These are phyloP conservation scores for Antennarius maculatus DNA, from an alignment of 2,797 vertebrate genomes.

Conservation along the genomic window DNA sequence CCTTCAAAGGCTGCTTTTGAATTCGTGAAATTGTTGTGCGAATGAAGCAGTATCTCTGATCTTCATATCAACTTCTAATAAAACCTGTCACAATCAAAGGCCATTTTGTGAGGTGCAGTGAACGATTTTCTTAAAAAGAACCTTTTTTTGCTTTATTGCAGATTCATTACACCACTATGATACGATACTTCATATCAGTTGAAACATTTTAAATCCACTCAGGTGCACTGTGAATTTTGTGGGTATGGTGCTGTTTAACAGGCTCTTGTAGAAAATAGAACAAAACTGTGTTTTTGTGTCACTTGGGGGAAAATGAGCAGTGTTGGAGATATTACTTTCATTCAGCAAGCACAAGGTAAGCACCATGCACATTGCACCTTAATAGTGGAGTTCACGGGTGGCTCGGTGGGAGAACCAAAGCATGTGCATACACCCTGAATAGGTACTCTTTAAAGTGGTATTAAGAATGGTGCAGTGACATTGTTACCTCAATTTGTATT, in stretches of 20 bases:
- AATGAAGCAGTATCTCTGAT: conserved; percentile 46
- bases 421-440: conserved; percentile 52
- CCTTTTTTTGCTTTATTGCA: not conserved
- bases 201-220: conserved; percentile 21
- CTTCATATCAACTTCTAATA: conserved; percentile 34
- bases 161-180: not conserved
- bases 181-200: conserved; percentile 4
- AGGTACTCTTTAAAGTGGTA: conserved; percentile 53
- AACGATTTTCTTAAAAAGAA: conserved; percentile 7
- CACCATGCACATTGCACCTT: conserved; percentile 42
- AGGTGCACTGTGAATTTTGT: conserved; percentile 4
- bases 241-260: not conserved
- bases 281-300: conserved; percentile 22
- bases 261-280: not conserved
- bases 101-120: conserved; percentile 23
- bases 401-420: conserved; percentile 59
- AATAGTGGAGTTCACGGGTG: conserved; percentile 52
- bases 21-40: conserved; percentile 30
- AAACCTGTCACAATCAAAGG: conserved; percentile 3
- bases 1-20: conserved; percentile 12
- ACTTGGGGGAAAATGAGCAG: conserved; percentile 27
- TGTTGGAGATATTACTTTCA: conserved; percentile 48
- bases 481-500: conserved; percentile 32
- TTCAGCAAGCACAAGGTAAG: conserved; percentile 39
- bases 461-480: conserved; percentile 28